Percentiles rank a stretch among this genome's conserved stretches.
Evolutionary conservation across 2,888 invertebrate genomes (phyloP).

Genomic region (Scrobipalpa atriplicella): DNA sequence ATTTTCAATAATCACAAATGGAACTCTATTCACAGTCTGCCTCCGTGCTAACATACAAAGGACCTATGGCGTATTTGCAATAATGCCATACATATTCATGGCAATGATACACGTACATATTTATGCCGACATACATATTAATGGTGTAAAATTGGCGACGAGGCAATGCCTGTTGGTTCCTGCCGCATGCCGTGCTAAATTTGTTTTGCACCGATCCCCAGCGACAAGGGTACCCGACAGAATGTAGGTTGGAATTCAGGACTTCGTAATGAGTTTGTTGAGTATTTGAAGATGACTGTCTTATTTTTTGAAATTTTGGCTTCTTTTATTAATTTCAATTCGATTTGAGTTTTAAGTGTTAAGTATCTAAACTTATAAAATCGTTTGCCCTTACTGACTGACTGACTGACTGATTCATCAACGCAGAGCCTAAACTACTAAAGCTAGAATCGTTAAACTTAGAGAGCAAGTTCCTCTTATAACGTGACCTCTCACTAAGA

Average conservation of each 20-base stretch:
- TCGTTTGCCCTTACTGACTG: no score
- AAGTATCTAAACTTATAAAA: no score
- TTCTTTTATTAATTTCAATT: no score
- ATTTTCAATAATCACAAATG: background rate
- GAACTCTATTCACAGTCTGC: background rate
- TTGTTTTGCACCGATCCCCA: constrained; percentile 1
- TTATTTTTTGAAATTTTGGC: background rate
- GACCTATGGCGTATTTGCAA: background rate
- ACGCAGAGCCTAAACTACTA: no score
- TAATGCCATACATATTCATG: constrained; percentile 8
- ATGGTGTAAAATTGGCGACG: background rate
- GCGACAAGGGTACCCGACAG: background rate
- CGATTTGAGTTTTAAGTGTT: no score
- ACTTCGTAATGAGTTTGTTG: background rate
- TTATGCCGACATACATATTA: background rate
- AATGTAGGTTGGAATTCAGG: background rate
- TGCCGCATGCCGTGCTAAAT: background rate
- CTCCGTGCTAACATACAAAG: background rate
- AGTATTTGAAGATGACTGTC: background rate
- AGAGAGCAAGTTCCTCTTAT: no score
- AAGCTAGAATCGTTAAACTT: no score
- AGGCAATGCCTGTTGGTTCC: background rate
- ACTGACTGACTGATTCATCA: no score
- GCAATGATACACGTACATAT: background rate
- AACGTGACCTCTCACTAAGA: no score